phyloP scores from a whole-genome alignment of 1,140 invertebrate genomes.

The Lucilia cuprina region DNA sequence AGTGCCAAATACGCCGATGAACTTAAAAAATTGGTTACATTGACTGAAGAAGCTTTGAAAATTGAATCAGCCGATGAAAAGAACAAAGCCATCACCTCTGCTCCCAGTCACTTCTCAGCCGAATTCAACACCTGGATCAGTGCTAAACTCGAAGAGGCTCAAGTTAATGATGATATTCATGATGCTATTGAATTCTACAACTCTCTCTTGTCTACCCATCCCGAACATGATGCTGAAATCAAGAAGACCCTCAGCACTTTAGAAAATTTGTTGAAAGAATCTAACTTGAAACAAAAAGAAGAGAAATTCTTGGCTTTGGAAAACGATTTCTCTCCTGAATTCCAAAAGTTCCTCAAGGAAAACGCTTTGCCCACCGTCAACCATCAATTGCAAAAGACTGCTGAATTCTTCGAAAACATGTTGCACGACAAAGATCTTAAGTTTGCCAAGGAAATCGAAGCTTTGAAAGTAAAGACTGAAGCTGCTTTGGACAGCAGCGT shows the following conservation, averaged over 20 bases:
- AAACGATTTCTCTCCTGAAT: conserved; percentile 45
- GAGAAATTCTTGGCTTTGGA: conserved; percentile 42
- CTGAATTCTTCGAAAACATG: conserved; percentile 44
- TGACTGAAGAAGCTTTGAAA: conserved; percentile 45
- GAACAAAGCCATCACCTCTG: conserved; percentile 39
- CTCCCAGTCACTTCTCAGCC: conserved; percentile 37
- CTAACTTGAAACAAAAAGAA: conserved; percentile 44
- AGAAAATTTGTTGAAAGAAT: conserved; percentile 40
- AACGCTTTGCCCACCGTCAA: conserved; percentile 45
- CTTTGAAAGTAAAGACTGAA: conserved; percentile 41
- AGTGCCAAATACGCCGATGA: conserved; percentile 43
- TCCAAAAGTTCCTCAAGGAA: conserved; percentile 43
- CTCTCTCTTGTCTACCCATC: conserved; percentile 24
- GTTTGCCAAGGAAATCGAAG: conserved; percentile 43
- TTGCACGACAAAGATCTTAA: conserved; percentile 35
- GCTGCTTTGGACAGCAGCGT: conserved; percentile 40
- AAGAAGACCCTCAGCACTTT: conserved; percentile 44
- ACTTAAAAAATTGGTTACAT: conserved; percentile 42
- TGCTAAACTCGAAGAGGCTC: conserved; percentile 40
- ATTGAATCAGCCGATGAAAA: conserved; percentile 43
- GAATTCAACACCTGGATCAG: conserved; percentile 44
- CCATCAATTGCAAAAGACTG: conserved; percentile 41
- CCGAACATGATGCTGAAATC: conserved; percentile 41
- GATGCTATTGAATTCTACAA: conserved; percentile 46
- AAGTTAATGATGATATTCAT: conserved; percentile 43